These are phyloP conservation scores for Cheilosia vulpina DNA, from an alignment of 2,888 invertebrate genomes.

Conservation along the genomic window DNA sequence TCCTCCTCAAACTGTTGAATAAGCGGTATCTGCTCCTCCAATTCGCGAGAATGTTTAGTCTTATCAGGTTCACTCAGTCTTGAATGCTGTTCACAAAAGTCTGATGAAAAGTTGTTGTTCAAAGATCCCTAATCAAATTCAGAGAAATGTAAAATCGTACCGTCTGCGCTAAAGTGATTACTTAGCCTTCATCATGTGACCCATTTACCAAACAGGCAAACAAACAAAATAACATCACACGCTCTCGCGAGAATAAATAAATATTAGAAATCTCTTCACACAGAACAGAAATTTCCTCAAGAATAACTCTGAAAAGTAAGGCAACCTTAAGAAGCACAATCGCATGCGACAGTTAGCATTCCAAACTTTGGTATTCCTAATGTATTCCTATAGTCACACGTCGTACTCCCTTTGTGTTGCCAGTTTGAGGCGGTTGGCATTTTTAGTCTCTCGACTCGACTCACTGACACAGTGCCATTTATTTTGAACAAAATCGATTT, in stretches of 20 bases:
- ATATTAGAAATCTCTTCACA: conserved; percentile 6
- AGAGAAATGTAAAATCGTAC: neutral
- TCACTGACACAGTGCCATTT: conserved; percentile 76
- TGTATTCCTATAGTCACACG: conserved; percentile 15
- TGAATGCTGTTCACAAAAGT: neutral
- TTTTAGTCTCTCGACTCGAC: conserved; percentile 51
- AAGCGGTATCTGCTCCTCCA: too few species aligned
- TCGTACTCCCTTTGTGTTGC: neutral
- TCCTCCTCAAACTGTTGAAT: too few species aligned
- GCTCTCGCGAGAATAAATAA: neutral
- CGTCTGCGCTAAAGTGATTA: neutral
- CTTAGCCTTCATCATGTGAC: neutral
- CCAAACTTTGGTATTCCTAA: conserved; percentile 23
- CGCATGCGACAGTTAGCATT: conserved; percentile 25
- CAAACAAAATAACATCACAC: neutral
- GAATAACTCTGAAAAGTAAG: conserved; percentile 1
- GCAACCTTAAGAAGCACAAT: conserved; percentile 1
- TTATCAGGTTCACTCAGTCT: too few species aligned
- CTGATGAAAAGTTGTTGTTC: neutral
- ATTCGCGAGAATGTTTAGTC: too few species aligned
- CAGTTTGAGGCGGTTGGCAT: conserved; percentile 34
- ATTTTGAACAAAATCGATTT: conserved; percentile 64
- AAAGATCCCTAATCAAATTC: neutral
- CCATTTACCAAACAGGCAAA: neutral
- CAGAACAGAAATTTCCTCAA: conserved; percentile 1